Conservation (phyloP, 2,797 vertebrate species). For the Onychomys leucogaster region DNA sequence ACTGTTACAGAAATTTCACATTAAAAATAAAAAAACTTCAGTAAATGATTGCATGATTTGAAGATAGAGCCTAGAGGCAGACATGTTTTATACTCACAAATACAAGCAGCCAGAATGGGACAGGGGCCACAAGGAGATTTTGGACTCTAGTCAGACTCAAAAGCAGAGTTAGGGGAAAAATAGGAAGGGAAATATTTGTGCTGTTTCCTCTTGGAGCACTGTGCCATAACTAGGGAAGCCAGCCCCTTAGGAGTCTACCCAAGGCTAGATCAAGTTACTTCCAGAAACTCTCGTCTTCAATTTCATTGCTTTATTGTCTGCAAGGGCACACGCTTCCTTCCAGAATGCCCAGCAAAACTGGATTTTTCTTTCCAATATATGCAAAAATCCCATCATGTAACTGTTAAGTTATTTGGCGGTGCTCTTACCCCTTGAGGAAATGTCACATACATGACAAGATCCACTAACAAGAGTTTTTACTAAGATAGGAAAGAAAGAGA, state of each 20-base stretch:
- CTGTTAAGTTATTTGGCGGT: too few relatives aligned
- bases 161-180: background rate
- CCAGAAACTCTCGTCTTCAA: conserved; percentile 65
- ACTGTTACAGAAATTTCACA: background rate
- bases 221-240: background rate
- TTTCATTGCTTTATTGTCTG: conserved; percentile 47
- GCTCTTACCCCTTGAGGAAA: too few relatives aligned
- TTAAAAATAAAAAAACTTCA: background rate
- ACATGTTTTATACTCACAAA: background rate
- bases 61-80: background rate
- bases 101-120: background rate
- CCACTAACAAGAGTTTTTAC: too few relatives aligned
- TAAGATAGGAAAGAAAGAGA: too few relatives aligned
- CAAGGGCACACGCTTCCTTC: conserved; percentile 62
- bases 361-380: conserved; percentile 67
- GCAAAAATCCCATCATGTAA: conserved; percentile 28
- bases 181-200: background rate
- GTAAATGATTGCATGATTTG: background rate
- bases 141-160: background rate
- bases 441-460: too few relatives aligned
- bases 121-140: background rate
- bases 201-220: conserved; percentile 14
- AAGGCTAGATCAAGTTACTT: conserved; percentile 27
- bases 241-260: background rate
- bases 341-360: conserved; percentile 61